Percentiles rank a stretch among this genome's conserved stretches.
Conservation (phyloP, 2,797 vertebrate species). For the Hippoglossus hippoglossus region DNA sequence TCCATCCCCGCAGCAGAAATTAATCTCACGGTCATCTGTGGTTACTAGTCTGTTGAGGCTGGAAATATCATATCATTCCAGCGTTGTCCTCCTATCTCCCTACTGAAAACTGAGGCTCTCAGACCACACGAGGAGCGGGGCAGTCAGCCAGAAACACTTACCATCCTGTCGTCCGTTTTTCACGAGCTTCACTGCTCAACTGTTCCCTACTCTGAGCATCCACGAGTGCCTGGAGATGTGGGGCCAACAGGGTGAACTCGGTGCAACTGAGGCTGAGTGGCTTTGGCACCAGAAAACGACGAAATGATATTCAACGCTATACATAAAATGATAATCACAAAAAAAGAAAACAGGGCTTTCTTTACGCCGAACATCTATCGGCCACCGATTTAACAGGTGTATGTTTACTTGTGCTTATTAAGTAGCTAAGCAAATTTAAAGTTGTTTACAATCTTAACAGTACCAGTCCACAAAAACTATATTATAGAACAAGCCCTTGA, state of each 20-base stretch:
- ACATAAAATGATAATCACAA: not conserved
- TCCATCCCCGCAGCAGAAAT: not conserved
- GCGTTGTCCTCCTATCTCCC: constrained; percentile 44
- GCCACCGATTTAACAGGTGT: not conserved
- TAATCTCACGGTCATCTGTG: constrained; percentile 38
- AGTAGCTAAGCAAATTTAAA: not conserved
- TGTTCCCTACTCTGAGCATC: constrained; percentile 47
- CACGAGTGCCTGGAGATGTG: constrained; percentile 38
- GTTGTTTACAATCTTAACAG: not conserved
- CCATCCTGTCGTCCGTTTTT: constrained; percentile 67
- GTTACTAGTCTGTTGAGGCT: constrained; percentile 29
- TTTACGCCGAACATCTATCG: not conserved
- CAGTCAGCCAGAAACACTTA: constrained; percentile 74
- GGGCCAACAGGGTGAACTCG: constrained; percentile 33
- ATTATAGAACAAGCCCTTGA: no score
- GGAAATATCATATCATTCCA: constrained; percentile 52
- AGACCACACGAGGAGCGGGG: constrained; percentile 63
- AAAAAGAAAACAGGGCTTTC: not conserved
- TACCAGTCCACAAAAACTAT: no score
- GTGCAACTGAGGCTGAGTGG: constrained; percentile 28
- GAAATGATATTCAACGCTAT: not conserved
- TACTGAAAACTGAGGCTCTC: constrained; percentile 49
- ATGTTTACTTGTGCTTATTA: not conserved
- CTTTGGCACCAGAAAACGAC: constrained; percentile 26
- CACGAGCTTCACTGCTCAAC: constrained; percentile 67